Evolutionary conservation across 2,888 invertebrate genomes (phyloP), one percentile per base, ranked within the genome.

Genomic region (Hydropsyche betteni): DNA sequence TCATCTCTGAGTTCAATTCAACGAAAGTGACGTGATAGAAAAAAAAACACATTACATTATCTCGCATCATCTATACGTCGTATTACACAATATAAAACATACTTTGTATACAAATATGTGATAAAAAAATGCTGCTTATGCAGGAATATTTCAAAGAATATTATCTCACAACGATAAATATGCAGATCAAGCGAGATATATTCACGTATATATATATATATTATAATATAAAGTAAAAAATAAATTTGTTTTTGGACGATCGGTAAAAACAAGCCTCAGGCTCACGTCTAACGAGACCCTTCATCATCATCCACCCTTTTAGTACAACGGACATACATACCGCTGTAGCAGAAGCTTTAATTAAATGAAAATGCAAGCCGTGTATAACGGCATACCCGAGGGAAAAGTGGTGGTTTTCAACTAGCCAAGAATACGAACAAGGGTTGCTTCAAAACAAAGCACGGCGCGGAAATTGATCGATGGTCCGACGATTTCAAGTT

Each of bases 341-440:
- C 14, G 16, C 4, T 16, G 24, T 58, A 58, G 8, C 16, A 24
- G 58, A 24, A 58, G 16, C 58, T 24, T 58, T 58, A 58, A 58
- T 58, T 58, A 58, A 24, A 58, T 58, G 58, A 58, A 58, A 58
- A 58, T 58, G 58, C 58, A 58, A 8, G 58, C 58, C 58, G 8
- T 58, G 58, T 58, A 8, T 24, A 58, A 24, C 16, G 58, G 58
- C 24, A 24, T 58, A 1, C 58, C 24, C 58, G 8, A 24, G 58
- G 24, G 58, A 24, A 58, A 24, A 58, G 58, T 24, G 16, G 58
- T 24, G 14, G 14, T 24, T 24, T 58, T 58, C 58, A 24, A 14
- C 58, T 8, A 16, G 14, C 3, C 16, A 16, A 58, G 58, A 58
- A 1, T 14, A 24, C 8, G 58, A 16, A 24, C 4, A 58, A 58